Evolutionary conservation across 2,888 invertebrate genomes (phyloP).

Genomic region (Drosophila melanosoma): DNA sequence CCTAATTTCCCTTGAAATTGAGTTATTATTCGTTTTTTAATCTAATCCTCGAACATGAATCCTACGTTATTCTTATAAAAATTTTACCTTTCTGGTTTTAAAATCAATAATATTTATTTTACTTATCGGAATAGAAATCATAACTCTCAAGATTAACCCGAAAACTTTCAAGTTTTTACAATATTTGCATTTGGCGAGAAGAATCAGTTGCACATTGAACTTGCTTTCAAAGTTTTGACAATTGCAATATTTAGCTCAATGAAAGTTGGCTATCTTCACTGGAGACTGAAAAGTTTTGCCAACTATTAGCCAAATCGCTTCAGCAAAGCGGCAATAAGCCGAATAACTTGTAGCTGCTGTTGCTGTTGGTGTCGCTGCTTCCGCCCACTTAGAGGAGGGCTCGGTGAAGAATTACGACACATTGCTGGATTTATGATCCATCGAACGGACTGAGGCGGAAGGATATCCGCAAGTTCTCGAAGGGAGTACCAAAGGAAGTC

Average conservation of each 20-base stretch:
- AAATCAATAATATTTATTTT: not conserved
- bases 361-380: not conserved
- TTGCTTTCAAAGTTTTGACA: conserved; percentile 61
- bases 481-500: conserved; percentile 33
- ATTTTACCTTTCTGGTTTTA: not conserved
- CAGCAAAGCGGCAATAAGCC: conserved; percentile 66
- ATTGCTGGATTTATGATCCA: conserved; percentile 75
- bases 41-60: not conserved
- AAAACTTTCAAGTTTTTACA: conserved; percentile 18
- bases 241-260: conserved; percentile 63
- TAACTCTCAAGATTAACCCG: conserved; percentile 22
- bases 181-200: conserved; percentile 19
- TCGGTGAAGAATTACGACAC: conserved; percentile 67
- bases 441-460: conserved; percentile 53
- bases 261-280: conserved; percentile 51
- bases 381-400: conserved; percentile 26
- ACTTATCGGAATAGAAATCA: not conserved
- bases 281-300: conserved; percentile 59
- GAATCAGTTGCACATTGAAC: conserved; percentile 47
- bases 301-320: conserved; percentile 72
- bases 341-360: conserved; percentile 70
- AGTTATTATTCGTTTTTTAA: not conserved
- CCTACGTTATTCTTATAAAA: not conserved
- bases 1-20: not conserved
- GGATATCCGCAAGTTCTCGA: conserved; percentile 29